A percentile compares a stretch with the other conserved stretches of the same genome.
These are phyloP conservation scores for Cercopithecus petaurista DNA, from an alignment of 2,797 vertebrate species.

Conservation along the genomic window DNA sequence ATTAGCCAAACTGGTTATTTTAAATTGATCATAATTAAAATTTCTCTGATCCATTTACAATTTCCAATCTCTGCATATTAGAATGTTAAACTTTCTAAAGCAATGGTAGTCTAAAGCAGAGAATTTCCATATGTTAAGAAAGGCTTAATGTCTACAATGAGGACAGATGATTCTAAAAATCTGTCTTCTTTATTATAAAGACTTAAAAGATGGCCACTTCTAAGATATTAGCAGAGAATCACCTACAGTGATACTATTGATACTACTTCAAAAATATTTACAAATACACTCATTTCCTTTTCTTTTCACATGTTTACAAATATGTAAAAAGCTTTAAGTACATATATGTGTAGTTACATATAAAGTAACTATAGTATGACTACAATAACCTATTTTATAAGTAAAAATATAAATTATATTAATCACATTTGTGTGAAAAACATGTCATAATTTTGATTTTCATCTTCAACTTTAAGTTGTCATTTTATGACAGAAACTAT, in stretches of 20 bases:
- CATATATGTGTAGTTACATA: neutral
- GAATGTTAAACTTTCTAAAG: conserved; percentile 25
- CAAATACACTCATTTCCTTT: neutral
- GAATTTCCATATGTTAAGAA: neutral
- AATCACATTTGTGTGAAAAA: neutral
- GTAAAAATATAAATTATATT: neutral
- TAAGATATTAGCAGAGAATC: neutral
- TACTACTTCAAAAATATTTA: neutral
- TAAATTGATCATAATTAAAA: neutral
- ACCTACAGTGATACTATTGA: neutral
- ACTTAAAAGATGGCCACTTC: neutral
- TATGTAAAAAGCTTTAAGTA: neutral
- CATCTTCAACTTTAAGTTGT: neutral
- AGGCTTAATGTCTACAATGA: neutral
- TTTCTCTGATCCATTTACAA: conserved; percentile 21
- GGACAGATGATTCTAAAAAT: neutral
- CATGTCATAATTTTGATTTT: neutral
- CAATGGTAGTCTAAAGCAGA: neutral
- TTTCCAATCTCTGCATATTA: neutral
- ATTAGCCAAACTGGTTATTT: neutral
- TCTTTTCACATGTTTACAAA: neutral
- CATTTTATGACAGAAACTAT: neutral
- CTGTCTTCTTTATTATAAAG: neutral
- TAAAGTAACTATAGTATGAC: neutral
- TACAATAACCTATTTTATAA: conserved; percentile 14